Percentiles rank a stretch among this genome's conserved stretches.
These are phyloP conservation scores for Falcunculus frontatus DNA, from an alignment of 2,113 vertebrate species.

Conservation along the genomic window DNA sequence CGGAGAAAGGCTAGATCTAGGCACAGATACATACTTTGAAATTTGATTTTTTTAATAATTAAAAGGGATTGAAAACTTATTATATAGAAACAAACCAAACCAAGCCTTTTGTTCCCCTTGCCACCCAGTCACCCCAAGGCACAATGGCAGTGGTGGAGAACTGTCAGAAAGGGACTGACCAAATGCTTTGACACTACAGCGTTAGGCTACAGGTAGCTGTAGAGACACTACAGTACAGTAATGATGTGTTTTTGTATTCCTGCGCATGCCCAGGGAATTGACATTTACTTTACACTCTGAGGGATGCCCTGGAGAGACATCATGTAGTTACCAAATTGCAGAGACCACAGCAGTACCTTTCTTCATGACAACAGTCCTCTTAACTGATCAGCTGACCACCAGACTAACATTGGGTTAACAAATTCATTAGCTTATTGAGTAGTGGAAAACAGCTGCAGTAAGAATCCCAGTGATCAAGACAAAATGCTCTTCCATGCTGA, in stretches of 20 bases:
- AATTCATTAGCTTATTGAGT: background rate
- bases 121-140: background rate
- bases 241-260: background rate
- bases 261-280: background rate
- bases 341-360: background rate
- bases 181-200: background rate
- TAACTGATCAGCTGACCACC: background rate
- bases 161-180: background rate
- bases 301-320: background rate
- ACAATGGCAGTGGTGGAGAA: background rate
- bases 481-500: background rate
- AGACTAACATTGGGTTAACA: background rate
- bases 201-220: background rate
- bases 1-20: background rate
- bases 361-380: background rate
- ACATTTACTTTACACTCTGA: background rate
- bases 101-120: background rate
- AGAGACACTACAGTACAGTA: background rate
- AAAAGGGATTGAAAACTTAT: background rate
- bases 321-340: background rate
- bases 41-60: background rate
- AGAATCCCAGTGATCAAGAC: background rate
- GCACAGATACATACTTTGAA: background rate
- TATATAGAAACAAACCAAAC: background rate
- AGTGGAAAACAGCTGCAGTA: background rate